A percentile compares a stretch with the other conserved stretches of the same genome.
These are phyloP conservation scores for Eurytemora carolleeae DNA, from an alignment of 1,140 invertebrate genomes.

Conservation along the genomic window DNA sequence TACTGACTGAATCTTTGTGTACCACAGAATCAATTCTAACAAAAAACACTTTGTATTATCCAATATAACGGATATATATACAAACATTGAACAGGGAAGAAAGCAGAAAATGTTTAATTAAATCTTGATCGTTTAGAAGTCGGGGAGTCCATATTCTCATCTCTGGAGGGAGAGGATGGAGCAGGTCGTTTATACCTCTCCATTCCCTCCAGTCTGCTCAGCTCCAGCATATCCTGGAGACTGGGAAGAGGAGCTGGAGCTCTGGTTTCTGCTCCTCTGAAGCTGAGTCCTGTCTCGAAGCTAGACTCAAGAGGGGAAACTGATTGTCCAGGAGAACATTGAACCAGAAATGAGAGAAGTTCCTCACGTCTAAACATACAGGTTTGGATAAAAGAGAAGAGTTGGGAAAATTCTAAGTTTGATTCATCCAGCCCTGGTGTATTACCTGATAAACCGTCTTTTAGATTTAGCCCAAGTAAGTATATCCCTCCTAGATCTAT, in stretches of 20 bases:
- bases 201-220: neutral
- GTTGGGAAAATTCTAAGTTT: too few relatives aligned
- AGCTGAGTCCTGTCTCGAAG: neutral
- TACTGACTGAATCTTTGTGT: too few relatives aligned
- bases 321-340: neutral
- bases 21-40: too few relatives aligned
- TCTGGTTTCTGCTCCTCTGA: neutral
- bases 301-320: neutral
- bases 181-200: neutral
- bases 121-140: neutral
- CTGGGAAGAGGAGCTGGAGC: neutral
- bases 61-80: too few relatives aligned
- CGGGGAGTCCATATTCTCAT: neutral
- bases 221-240: neutral
- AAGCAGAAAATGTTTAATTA: too few relatives aligned
- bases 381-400: neutral
- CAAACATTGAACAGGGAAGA: too few relatives aligned
- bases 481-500: neutral
- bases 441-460: neutral
- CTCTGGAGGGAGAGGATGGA: neutral
- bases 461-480: neutral
- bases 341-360: neutral
- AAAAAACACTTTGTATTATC: too few relatives aligned
- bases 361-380: neutral
- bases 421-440: too few relatives aligned